phyloP scores from a whole-genome alignment of 2,113 vertebrate species.

The Cebidichthys violaceus region DNA sequence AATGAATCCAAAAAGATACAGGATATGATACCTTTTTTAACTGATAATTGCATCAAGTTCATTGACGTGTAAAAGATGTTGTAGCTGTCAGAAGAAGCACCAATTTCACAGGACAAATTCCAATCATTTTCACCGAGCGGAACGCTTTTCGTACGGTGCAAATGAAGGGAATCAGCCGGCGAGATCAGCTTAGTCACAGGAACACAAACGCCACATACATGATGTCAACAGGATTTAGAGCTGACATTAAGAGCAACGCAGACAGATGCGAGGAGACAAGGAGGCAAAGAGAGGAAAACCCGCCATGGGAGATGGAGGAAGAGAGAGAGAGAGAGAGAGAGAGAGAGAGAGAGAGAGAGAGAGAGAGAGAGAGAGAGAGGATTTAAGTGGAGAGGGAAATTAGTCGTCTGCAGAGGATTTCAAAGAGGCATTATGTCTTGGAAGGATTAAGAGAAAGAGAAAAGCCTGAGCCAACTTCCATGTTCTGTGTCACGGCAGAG shows the following conservation, averaged over 20 bases:
- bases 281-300: background rate
- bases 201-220: constrained; percentile 38
- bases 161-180: constrained; percentile 30
- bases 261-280: constrained; percentile 4
- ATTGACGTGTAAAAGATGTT: background rate
- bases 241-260: constrained; percentile 29
- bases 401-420: constrained; percentile 58
- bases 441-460: too few relatives aligned
- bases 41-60: background rate
- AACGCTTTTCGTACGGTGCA: background rate
- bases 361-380: background rate
- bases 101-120: background rate
- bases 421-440: constrained; percentile 57
- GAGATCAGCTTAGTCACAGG: constrained; percentile 48
- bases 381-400: constrained; percentile 21
- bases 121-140: background rate
- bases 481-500: constrained; percentile 34
- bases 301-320: too few relatives aligned
- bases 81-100: background rate
- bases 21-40: background rate
- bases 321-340: constrained; percentile 9
- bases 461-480: constrained; percentile 22
- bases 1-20: background rate
- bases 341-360: background rate
- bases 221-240: constrained; percentile 42